Conservation (phyloP, 2,797 vertebrate species). For the Basileuterus tristriatus region DNA sequence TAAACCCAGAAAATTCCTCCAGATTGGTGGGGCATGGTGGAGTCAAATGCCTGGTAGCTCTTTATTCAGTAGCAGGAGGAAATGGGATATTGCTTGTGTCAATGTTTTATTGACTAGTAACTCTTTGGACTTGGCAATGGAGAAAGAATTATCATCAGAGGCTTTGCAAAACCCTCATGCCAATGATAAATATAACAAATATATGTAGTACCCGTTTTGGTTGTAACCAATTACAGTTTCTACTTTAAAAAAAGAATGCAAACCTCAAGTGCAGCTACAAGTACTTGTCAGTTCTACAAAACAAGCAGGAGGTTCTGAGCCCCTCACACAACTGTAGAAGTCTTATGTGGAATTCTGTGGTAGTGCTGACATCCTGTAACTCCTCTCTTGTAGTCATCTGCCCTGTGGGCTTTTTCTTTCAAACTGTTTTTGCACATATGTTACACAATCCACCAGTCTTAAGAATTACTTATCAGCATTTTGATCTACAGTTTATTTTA, state of each 20-base stretch:
- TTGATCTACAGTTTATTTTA: not conserved
- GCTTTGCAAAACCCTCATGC: not conserved
- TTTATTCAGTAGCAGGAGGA: not conserved
- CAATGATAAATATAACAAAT: not conserved
- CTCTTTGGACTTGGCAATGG: not conserved
- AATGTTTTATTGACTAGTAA: not conserved
- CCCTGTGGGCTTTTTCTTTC: not conserved
- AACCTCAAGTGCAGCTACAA: not conserved
- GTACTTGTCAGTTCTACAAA: not conserved
- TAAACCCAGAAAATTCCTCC: not conserved
- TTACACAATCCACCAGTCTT: not conserved
- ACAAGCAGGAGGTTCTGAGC: not conserved
- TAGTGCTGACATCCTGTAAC: not conserved
- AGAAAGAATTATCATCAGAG: not conserved
- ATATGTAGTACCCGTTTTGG: not conserved
- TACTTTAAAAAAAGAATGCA: rapidly evolving
- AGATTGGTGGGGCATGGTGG: not conserved
- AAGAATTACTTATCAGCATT: not conserved
- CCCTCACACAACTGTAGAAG: not conserved
- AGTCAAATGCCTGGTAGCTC: not conserved
- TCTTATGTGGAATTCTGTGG: not conserved
- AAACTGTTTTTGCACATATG: not conserved
- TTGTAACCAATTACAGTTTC: not conserved
- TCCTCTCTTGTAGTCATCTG: not conserved
- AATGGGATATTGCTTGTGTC: not conserved